phyloP scores from a whole-genome alignment of 2,888 invertebrate genomes.

The Electrophaes corylata region DNA sequence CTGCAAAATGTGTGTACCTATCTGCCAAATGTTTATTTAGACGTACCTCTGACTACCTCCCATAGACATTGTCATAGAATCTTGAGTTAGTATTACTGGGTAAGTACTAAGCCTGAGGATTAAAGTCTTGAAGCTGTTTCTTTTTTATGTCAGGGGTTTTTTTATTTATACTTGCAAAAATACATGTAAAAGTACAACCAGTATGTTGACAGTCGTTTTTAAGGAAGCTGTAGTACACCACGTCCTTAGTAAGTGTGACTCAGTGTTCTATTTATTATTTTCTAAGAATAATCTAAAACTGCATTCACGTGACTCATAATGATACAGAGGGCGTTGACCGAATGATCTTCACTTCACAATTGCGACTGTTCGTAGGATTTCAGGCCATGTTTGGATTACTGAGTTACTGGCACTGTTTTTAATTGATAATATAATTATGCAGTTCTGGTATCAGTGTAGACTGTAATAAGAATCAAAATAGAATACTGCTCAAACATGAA shows the following conservation, averaged over 20 bases:
- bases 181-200: background rate
- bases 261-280: slow-evolving; percentile 78
- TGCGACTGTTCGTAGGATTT: slow-evolving; percentile 37
- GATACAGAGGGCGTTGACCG: slow-evolving; percentile 67
- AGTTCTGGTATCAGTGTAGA: slow-evolving; percentile 10
- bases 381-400: slow-evolving; percentile 36
- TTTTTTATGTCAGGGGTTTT: no score
- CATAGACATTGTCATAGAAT: no score
- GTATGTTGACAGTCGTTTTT: background rate
- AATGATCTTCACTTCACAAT: slow-evolving; percentile 55
- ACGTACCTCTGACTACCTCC: no score
- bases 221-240: slow-evolving; percentile 8
- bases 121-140: no score
- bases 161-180: background rate
- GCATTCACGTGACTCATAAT: slow-evolving; percentile 74
- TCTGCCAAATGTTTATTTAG: no score
- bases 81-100: no score
- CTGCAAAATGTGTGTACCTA: no score
- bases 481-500: slow-evolving; percentile 10
- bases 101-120: no score
- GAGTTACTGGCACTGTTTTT: slow-evolving; percentile 23
- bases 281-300: slow-evolving; percentile 81
- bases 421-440: slow-evolving; percentile 15
- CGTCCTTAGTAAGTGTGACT: slow-evolving; percentile 77
- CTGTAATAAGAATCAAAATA: slow-evolving; percentile 16